A percentile compares a stretch with the other conserved stretches of the same genome.
phyloP scores from a whole-genome alignment of 2,888 invertebrate species.

The Hemistola chrysoprasaria region DNA sequence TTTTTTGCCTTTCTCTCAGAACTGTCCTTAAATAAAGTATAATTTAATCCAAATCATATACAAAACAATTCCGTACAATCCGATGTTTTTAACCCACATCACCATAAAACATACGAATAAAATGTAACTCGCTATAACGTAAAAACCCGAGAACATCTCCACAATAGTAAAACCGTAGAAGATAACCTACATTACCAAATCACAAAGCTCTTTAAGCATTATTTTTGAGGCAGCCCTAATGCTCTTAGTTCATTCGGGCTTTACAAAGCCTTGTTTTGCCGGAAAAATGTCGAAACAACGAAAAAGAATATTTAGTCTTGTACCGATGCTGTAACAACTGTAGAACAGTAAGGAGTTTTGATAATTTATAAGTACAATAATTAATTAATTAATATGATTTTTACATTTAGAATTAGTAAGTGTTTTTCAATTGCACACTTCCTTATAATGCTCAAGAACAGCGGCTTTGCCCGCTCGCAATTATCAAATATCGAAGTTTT shows the following conservation, averaged over 20 bases:
- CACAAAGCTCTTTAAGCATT: constrained; percentile 20
- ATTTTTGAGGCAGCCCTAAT: constrained; percentile 40
- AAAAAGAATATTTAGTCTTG: constrained; percentile 35
- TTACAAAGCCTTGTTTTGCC: constrained; percentile 44
- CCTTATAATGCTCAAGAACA: no score
- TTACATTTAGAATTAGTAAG: no score
- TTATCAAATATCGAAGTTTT: no score
- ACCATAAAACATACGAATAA: no score
- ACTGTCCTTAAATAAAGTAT: no score
- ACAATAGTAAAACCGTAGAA: constrained; percentile 5
- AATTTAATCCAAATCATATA: no score
- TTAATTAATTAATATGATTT: no score
- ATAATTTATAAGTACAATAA: no score
- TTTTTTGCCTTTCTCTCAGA: no score
- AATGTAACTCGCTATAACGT: constrained; percentile 1
- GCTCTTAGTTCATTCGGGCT: constrained; percentile 40
- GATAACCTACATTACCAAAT: constrained; percentile 18
- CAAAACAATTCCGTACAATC: background rate
- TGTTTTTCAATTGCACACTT: no score
- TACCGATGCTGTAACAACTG: constrained; percentile 10
- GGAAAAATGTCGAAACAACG: constrained; percentile 40
- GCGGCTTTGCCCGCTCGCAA: no score
- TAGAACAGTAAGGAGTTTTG: constrained; percentile 12
- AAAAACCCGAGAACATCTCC: constrained; percentile 9
- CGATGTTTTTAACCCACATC: no score